Evolutionary conservation across 2,888 invertebrate species (phyloP).

Genomic region (Priocnemis perturbator): DNA sequence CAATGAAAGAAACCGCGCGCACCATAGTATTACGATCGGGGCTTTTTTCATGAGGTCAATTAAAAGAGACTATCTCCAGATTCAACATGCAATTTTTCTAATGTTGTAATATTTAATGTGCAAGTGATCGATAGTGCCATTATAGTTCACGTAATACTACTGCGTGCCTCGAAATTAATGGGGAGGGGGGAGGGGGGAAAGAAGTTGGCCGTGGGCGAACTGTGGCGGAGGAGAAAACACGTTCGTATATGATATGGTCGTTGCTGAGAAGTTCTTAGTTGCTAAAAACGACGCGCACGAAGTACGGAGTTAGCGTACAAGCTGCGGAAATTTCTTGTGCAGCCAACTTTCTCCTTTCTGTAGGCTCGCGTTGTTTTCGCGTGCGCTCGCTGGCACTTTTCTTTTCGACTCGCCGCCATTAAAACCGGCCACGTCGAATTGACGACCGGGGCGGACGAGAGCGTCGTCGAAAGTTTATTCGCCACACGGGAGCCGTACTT

Average conservation of each 20-base stretch:
- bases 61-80: conserved; percentile 59
- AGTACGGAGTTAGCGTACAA: too few species aligned
- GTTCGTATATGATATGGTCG: background rate
- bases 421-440: too few species aligned
- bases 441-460: too few species aligned
- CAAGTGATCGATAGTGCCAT: conserved; percentile 60
- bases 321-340: too few species aligned
- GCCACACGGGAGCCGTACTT: too few species aligned
- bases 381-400: too few species aligned
- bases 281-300: too few species aligned
- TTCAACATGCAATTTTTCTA: conserved; percentile 59
- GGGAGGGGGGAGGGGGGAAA: too few species aligned
- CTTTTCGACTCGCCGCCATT: too few species aligned
- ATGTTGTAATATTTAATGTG: conserved; percentile 58
- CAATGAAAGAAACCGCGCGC: background rate
- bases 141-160: conserved; percentile 57
- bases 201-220: conserved; percentile 10
- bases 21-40: conserved; percentile 1
- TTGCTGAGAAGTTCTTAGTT: conserved; percentile 18
- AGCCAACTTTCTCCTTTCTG: too few species aligned
- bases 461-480: too few species aligned
- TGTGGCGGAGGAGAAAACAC: background rate
- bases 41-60: conserved; percentile 46
- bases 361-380: too few species aligned
- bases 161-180: conserved; percentile 47